Percentiles rank a stretch among this genome's conserved stretches.
phyloP scores from a whole-genome alignment of 2,113 vertebrate genomes.

The Polyodon spathula region DNA sequence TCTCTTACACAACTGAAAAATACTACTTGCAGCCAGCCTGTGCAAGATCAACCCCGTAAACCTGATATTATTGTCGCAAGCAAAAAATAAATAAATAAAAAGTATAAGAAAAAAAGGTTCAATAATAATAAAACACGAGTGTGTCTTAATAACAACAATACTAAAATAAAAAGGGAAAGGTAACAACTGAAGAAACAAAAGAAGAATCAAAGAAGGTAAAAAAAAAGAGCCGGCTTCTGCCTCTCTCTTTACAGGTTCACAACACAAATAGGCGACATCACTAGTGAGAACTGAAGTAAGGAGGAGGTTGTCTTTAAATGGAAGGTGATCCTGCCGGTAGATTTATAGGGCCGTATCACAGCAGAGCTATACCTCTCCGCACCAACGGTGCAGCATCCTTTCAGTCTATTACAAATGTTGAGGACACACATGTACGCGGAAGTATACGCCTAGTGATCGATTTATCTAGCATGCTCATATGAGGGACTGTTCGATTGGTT shows the following conservation, averaged over 20 bases:
- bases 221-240: conserved; percentile 56
- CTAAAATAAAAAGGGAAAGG: conserved; percentile 33
- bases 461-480: conserved; percentile 40
- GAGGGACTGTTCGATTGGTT: conserved; percentile 47
- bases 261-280: conserved; percentile 73
- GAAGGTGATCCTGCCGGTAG: conserved; percentile 56
- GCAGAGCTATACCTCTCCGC: conserved; percentile 70
- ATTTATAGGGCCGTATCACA: conserved; percentile 79
- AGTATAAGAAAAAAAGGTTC: conserved; percentile 54
- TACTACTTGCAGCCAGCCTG: conserved; percentile 47
- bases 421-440: conserved; percentile 62
- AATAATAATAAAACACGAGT: conserved; percentile 51
- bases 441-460: conserved; percentile 55
- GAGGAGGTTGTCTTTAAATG: conserved; percentile 64
- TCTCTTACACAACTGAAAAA: conserved; percentile 31
- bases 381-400: conserved; percentile 47
- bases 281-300: conserved; percentile 55
- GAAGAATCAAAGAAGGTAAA: conserved; percentile 54
- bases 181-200: conserved; percentile 54
- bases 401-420: conserved; percentile 40
- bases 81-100: conserved; percentile 49
- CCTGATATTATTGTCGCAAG: conserved; percentile 50
- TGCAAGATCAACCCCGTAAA: conserved; percentile 43
- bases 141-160: conserved; percentile 43
- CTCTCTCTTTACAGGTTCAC: conserved; percentile 73